A percentile compares a stretch with the other conserved stretches of the same genome.
Evolutionary conservation across 2,888 invertebrate genomes (phyloP).

Genomic region (Drosophila greeni): DNA sequence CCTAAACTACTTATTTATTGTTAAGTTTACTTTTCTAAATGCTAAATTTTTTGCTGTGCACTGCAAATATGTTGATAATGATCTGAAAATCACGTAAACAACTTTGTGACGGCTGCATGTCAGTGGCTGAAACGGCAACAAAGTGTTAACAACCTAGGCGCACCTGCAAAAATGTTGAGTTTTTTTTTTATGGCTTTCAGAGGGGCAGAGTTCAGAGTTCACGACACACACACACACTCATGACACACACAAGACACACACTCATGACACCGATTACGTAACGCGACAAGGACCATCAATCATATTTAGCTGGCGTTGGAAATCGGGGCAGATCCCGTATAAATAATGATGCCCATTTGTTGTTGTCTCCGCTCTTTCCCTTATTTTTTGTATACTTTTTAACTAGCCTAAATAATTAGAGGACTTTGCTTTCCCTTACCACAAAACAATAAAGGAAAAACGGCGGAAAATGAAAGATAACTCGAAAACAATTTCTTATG

Average conservation of each 20-base stretch:
- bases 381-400: constrained; percentile 32
- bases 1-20: neutral
- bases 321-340: constrained; percentile 30
- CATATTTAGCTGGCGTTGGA: constrained; percentile 58
- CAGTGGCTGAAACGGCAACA: constrained; percentile 43
- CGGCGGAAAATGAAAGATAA: constrained; percentile 53
- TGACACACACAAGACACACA: constrained; percentile 9
- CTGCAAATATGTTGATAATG: constrained; percentile 33
- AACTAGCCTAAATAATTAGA: constrained; percentile 53
- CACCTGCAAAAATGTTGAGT: constrained; percentile 33
- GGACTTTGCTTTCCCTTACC: neutral
- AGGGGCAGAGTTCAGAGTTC: constrained; percentile 10
- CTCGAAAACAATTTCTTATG: constrained; percentile 69
- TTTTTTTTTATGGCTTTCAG: constrained; percentile 16
- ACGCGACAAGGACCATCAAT: constrained; percentile 72
- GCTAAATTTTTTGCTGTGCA: neutral
- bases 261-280: constrained; percentile 65
- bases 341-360: constrained; percentile 62
- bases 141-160: constrained; percentile 23
- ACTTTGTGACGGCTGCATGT: constrained; percentile 39
- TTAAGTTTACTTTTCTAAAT: no score
- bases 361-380: constrained; percentile 25
- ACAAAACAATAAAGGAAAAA: constrained; percentile 13
- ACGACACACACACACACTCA: constrained; percentile 12
- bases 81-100: constrained; percentile 42